phyloP scores from a whole-genome alignment of 2,888 invertebrate genomes.

The Girardia tigrina region DNA sequence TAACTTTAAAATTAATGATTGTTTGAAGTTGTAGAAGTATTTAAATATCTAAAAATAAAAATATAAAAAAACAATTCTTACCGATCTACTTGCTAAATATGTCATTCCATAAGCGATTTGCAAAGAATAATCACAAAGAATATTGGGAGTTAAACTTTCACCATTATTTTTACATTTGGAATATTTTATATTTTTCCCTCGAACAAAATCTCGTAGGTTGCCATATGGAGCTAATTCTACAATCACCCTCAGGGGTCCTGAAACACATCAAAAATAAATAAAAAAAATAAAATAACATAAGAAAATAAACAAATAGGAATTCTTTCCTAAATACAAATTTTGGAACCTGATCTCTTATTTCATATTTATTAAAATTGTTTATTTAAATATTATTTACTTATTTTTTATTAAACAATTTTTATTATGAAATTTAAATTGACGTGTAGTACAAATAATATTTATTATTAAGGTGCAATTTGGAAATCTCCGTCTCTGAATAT shows the following conservation, averaged over 20 bases:
- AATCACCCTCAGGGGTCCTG: slow-evolving; percentile 51
- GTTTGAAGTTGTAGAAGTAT: no score
- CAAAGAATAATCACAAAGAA: slow-evolving; percentile 77
- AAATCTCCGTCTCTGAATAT: no score
- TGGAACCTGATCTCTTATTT: no score
- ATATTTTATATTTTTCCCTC: slow-evolving; percentile 61
- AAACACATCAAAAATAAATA: background rate
- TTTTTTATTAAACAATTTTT: no score
- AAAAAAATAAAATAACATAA: background rate
- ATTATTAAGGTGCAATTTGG: no score
- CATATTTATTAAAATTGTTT: no score
- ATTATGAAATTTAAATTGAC: no score
- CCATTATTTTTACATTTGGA: slow-evolving; percentile 57
- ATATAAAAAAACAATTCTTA: slow-evolving; percentile 51
- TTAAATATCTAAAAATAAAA: no score
- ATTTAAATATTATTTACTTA: no score
- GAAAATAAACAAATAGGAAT: background rate
- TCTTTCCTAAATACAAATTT: background rate
- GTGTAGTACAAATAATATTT: no score
- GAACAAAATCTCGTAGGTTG: slow-evolving; percentile 79
- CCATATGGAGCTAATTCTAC: slow-evolving; percentile 58
- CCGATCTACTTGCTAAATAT: slow-evolving; percentile 79
- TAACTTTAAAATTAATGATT: no score
- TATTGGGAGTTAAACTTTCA: background rate
- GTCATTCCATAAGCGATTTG: slow-evolving; percentile 97